Base-by-base conservation (phyloP, 2,888 invertebrate species). In the Lordiphosa andalusiaca region DNA sequence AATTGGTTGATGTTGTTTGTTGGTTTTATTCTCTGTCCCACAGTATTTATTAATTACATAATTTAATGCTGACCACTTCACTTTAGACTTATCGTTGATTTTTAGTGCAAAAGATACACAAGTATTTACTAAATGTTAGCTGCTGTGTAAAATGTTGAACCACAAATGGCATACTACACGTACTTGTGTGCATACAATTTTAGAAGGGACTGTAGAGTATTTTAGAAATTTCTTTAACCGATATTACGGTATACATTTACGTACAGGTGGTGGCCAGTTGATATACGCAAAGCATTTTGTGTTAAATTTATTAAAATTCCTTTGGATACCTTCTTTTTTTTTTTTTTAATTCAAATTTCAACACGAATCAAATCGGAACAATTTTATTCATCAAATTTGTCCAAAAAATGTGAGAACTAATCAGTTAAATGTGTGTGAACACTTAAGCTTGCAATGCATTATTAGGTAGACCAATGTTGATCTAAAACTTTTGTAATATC, bases 61-160 rank as follows among this genome's bases (percentile, higher is more conserved):
- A 48, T 23, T 55, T 67, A 61, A 57, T 49, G 44, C 33, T n/a
- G 35, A 42, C 66, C 52, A 63, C 33, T 49, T 70, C 55, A 77
- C 61, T 44, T 53, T 55, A 30, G 51, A 44, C n/a, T 55, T 44
- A 57, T 55, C 41, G 52, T 62, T 69, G 51, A 62, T 46, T 59
- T 48, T 62, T 67, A 60, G 63, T 62, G 70, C 61, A 72, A 71
- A 58, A 61, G 48, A 64, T 48, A 59, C 55, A 55, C 36, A 53
- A 47, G 67, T 68, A 63, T 50, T 50, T 71, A 83, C 86, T 85
- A 75, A 74, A 78, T 75, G 66, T 53, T 50, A 67, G 82, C 55
- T 70, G 66, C 56, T 84, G 75, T 78, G 73, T 86, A 78, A 86
- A 84, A 80, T 78, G 86, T 72, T 84, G 81, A 74, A 76, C 48